Base-by-base conservation (phyloP, 2,888 invertebrate genomes). In the Scaptomyza caliginosa region DNA sequence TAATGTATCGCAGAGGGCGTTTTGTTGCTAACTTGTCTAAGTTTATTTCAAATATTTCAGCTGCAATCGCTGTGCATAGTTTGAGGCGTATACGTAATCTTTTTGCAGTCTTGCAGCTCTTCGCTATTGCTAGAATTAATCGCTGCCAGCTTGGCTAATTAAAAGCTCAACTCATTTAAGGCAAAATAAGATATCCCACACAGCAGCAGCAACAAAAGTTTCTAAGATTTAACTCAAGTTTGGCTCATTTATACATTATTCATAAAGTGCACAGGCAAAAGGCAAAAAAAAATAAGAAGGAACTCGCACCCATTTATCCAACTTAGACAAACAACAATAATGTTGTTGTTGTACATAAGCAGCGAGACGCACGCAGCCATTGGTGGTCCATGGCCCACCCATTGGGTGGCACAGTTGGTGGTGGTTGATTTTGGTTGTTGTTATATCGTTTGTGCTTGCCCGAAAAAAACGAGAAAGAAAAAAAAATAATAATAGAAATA, bases 381-480 rank as follows among this genome's bases (percentile, higher is more conserved):
- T 83, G 86, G 86, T 81, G 78, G 81, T 62, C 78, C 63, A 28
- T 62, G 62, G 65, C 67, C 77, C 83, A 83, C 80, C 83, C 79
- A 80, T 77, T 66, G 83, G 80, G 80, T 21, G 69, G 50, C 71
- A 30, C 67, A 57, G 72, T 68, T 72, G 75, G 68, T 67, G 75
- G 68, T 67, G 74, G 74, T 69, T 69, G 62, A 65, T 59, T 69
- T 51, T 57, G 48, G 48, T 49, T 52, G 48, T 42, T 57, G 50
- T 34, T 34, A 7, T 32, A 7, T 32, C 32, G 32, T 32, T 32
- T 57, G 71, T 58, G 71, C 64, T 64, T 73, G 75, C 62, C 75
- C 56, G 64, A 64, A 70, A 48, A 36, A 21, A 34, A 52, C 10
- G 45, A 30, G 3, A 19, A 26, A 11, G 0, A 30, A 4, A 11